Percentiles rank a stretch among this genome's conserved stretches.
Evolutionary conservation across 1,140 invertebrate genomes (phyloP).

Genomic region (Ooceraea biroi): DNA sequence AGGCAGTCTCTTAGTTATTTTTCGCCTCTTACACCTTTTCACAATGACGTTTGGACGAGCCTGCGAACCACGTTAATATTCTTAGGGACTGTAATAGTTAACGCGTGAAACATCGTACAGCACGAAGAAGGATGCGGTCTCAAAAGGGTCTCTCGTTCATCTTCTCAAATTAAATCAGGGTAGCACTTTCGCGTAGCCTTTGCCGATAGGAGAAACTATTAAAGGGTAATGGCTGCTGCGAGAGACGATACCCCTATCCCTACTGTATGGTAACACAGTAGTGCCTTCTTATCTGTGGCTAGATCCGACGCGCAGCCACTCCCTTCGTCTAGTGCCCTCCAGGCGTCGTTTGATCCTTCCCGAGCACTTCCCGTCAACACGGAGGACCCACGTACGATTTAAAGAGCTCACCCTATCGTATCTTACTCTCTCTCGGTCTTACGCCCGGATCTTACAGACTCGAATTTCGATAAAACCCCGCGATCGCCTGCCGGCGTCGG

Average conservation of each 20-base stretch:
- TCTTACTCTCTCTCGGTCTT: conserved; percentile 7
- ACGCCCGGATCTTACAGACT: conserved; percentile 56
- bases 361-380: conserved; percentile 69
- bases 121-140: not conserved
- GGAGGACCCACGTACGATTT: conserved; percentile 56
- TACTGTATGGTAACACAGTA: conserved; percentile 78
- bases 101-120: conserved; percentile 11
- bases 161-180: conserved; percentile 79
- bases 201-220: conserved; percentile 80
- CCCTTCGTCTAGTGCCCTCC: conserved; percentile 78
- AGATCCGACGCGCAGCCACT: conserved; percentile 78
- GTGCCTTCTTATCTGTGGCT: conserved; percentile 76
- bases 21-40: no score
- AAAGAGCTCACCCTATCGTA: conserved; percentile 51
- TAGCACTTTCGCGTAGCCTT: conserved; percentile 67
- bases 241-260: conserved; percentile 72
- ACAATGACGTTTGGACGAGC: not conserved
- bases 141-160: conserved; percentile 18
- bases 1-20: no score
- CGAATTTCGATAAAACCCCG: conserved; percentile 60
- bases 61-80: not conserved
- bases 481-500: conserved; percentile 59
- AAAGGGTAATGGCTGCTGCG: conserved; percentile 80
- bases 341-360: conserved; percentile 79
- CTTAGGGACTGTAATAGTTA: not conserved